These are phyloP conservation scores for Spodoptera exigua DNA, from an alignment of 2,888 invertebrate genomes.

Conservation along the genomic window DNA sequence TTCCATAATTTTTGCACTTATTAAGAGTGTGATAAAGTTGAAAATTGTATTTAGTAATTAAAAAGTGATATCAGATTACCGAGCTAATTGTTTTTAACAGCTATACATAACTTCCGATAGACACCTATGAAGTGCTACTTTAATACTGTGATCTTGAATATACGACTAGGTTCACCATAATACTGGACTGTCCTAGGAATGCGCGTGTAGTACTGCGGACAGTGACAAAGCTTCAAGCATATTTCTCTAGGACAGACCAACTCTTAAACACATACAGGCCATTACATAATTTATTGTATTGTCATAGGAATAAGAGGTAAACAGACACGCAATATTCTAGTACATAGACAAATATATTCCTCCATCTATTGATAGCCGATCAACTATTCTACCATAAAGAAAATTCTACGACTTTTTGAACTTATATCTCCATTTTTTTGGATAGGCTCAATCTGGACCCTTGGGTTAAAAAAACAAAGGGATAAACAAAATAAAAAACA, in stretches of 20 bases:
- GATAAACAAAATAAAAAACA: constrained; percentile 69
- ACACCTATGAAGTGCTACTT: constrained; percentile 67
- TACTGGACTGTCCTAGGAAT: constrained; percentile 56
- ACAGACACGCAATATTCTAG: constrained; percentile 55
- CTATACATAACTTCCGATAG: constrained; percentile 71
- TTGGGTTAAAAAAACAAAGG: constrained; percentile 62
- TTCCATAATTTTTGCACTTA: background rate
- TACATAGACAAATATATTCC: constrained; percentile 54
- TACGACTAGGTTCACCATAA: constrained; percentile 53
- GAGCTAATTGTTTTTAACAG: constrained; percentile 64
- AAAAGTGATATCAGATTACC: constrained; percentile 46
- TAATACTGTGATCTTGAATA: constrained; percentile 65
- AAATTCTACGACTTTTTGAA: constrained; percentile 59
- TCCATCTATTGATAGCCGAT: constrained; percentile 38
- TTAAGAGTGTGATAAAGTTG: no score
- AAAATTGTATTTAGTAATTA: constrained; percentile 28
- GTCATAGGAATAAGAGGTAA: constrained; percentile 79
- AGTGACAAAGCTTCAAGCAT: constrained; percentile 48
- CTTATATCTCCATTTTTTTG: constrained; percentile 51
- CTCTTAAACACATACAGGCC: constrained; percentile 58
- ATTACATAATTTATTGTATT: constrained; percentile 67
- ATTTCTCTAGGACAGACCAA: constrained; percentile 46
- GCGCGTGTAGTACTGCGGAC: constrained; percentile 15
- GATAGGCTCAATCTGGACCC: constrained; percentile 74
- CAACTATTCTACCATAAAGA: constrained; percentile 41